A percentile compares a stretch with the other conserved stretches of the same genome.
Conservation (phyloP, 2,888 invertebrate species). For the Dicycla oo region DNA sequence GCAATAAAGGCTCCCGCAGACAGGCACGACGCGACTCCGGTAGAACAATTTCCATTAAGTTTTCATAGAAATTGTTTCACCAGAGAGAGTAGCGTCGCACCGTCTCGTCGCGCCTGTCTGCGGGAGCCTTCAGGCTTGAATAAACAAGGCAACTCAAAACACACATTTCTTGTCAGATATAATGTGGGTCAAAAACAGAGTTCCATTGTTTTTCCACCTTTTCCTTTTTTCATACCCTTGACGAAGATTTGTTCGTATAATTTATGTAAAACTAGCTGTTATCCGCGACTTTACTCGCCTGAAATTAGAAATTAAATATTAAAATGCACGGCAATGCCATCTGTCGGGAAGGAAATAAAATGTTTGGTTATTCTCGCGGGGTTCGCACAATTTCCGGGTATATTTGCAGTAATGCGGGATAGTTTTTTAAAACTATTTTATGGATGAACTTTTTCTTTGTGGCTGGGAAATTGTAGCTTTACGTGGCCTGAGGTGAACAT, state of each 20-base stretch:
- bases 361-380: constrained; percentile 56
- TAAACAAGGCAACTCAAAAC: neutral
- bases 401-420: constrained; percentile 35
- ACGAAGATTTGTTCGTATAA: constrained; percentile 65
- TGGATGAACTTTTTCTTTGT: neutral
- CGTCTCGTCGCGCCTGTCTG: too few species aligned
- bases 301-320: constrained; percentile 68
- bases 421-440: constrained; percentile 26
- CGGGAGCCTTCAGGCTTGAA: too few species aligned
- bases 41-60: too few species aligned
- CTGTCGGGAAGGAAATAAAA: constrained; percentile 60
- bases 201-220: constrained; percentile 34
- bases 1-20: too few species aligned
- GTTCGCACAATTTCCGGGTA: constrained; percentile 38
- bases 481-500: neutral
- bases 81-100: too few species aligned
- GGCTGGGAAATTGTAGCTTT: neutral
- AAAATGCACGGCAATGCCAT: constrained; percentile 59
- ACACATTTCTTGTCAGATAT: neutral
- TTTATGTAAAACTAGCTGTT: constrained; percentile 65
- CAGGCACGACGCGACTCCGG: too few species aligned
- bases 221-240: constrained; percentile 43
- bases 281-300: constrained; percentile 61
- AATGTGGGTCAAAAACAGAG: constrained; percentile 15
- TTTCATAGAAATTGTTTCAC: too few species aligned